phyloP scores from a whole-genome alignment of 2,888 invertebrate genomes.

The Dysmachus trigonus region DNA sequence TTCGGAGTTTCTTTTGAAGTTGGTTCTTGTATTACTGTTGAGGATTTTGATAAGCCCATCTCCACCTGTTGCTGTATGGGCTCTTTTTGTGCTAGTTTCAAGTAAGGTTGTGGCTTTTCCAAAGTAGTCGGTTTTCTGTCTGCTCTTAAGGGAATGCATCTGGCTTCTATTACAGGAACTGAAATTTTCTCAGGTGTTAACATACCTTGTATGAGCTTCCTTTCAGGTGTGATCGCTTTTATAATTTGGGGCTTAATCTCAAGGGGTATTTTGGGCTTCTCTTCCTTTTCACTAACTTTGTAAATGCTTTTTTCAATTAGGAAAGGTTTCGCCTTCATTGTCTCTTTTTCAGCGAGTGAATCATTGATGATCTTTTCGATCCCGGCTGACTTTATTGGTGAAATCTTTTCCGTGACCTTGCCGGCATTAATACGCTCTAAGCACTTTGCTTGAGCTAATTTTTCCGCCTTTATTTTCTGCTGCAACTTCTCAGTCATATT shows the following conservation, averaged over 20 bases:
- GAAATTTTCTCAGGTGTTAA: slow-evolving; percentile 5
- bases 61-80: not conserved
- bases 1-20: not conserved
- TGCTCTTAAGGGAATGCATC: slow-evolving; percentile 55
- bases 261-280: slow-evolving; percentile 37
- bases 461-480: slow-evolving; percentile 57
- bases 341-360: slow-evolving; percentile 56
- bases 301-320: slow-evolving; percentile 45
- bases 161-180: slow-evolving; percentile 1
- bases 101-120: slow-evolving; percentile 10
- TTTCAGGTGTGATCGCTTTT: not conserved
- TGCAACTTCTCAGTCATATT: slow-evolving; percentile 58
- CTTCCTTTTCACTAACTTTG: slow-evolving; percentile 40
- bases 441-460: slow-evolving; percentile 52
- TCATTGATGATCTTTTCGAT: slow-evolving; percentile 59
- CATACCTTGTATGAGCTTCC: not conserved
- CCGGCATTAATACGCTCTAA: slow-evolving; percentile 41
- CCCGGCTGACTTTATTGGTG: slow-evolving; percentile 52
- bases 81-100: slow-evolving; percentile 37
- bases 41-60: slow-evolving; percentile 42
- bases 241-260: slow-evolving; percentile 17
- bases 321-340: slow-evolving; percentile 55
- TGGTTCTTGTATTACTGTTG: not conserved
- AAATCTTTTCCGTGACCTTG: slow-evolving; percentile 50
- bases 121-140: slow-evolving; percentile 53